Evolutionary conservation across 2,113 vertebrate genomes (phyloP), one percentile per base, ranked within the genome.

Genomic region (Pachypanchax playfairii): DNA sequence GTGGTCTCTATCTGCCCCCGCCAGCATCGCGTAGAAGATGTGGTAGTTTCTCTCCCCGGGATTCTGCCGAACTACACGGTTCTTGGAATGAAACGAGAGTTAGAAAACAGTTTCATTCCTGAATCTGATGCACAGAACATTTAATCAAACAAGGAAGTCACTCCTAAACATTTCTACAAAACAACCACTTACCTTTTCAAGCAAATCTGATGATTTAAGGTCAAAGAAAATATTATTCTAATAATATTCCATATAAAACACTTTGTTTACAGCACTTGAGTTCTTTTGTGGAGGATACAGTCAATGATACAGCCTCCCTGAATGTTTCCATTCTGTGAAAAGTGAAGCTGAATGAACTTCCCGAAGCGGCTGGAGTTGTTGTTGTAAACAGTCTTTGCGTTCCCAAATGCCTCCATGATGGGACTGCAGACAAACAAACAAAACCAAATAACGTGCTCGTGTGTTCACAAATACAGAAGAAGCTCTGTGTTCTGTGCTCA

Each of bases 341-440:
- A 96, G 83, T 96, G 94, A 54, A 96, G 92, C 79, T 96, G 95
- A 77, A 96, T 95, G 77, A 96, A 96, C 75, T 96, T 96, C 63
- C 95, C 95, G 33, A 96, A 96, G 70, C 95, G 95, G 38, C 94
- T 96, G 58, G 95, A 96, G 87, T 96, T 96, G 83, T 96, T 96
- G 89, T 96, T 96, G 88, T 96, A 96, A 31, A 96, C 93, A 0
- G 95, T 96, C 82, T 95, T 96, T 38, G 95, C 94, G 12, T 96
- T 96, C 56, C 95, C 95, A 76, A 96, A 96, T 4, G 94, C 94
- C 63, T 96, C 95, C 91, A 96, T 93, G 74, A 96, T 94, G 31
- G 95, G 95, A 66, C 95, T 96, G 85, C 5, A 79, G 71, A 87
- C 47, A 72, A 13, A 72, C 77, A 25, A 25, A 48, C 48, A 59